Evolutionary conservation across 1,140 invertebrate genomes (phyloP).

Genomic region (Cyphomyrmex costatus): DNA sequence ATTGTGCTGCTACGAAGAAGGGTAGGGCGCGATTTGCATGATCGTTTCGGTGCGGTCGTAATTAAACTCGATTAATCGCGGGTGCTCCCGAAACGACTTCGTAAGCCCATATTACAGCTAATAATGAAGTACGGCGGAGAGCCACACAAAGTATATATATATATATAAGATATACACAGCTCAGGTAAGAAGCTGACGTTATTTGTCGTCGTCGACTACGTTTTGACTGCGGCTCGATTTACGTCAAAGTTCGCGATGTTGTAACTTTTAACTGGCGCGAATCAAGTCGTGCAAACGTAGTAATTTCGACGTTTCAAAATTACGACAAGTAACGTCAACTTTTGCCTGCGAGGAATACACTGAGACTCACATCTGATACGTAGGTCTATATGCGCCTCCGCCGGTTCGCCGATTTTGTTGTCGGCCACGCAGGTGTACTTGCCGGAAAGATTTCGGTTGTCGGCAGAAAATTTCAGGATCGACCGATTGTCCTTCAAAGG

Average conservation of each 20-base stretch:
- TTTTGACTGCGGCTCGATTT: too few species aligned
- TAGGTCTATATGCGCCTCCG: conserved; percentile 88
- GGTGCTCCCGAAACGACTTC: background rate
- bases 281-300: too few species aligned
- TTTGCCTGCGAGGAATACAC: background rate
- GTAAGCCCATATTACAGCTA: background rate
- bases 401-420: conserved; percentile 92
- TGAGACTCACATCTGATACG: conserved; percentile 88
- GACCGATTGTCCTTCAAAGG: conserved; percentile 89
- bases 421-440: conserved; percentile 91
- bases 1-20: conserved; percentile 69
- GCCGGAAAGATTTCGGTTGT: conserved; percentile 89
- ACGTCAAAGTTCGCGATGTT: too few species aligned
- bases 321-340: too few species aligned
- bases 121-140: conserved; percentile 9
- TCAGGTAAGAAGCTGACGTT: too few species aligned
- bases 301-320: too few species aligned
- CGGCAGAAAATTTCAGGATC: conserved; percentile 90
- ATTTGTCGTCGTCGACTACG: too few species aligned
- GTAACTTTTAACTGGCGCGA: too few species aligned
- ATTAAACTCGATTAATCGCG: conserved; percentile 74
- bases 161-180: too few species aligned
- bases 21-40: conserved; percentile 67
- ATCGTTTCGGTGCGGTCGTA: conserved; percentile 67
- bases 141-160: background rate